Evolutionary conservation across 1,140 invertebrate genomes (phyloP).

Genomic region (Psix sp.): DNA sequence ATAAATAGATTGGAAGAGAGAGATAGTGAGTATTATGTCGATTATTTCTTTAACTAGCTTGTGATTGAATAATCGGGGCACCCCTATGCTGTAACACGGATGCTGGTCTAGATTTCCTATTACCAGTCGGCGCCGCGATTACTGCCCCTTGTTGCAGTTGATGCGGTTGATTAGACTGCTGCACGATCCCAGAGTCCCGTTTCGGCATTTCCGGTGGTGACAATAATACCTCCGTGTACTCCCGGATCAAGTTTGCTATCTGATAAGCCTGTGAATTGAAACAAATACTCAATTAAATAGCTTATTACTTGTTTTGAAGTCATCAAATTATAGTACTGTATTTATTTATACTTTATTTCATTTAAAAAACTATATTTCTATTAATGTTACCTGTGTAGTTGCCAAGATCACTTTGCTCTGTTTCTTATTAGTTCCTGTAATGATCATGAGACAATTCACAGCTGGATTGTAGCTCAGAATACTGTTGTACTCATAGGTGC

Average conservation of each 20-base stretch:
- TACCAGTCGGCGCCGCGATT: conserved; percentile 57
- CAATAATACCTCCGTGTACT: conserved; percentile 90
- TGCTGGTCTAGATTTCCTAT: conserved; percentile 74
- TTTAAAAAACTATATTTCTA: neutral
- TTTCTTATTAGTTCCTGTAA: conserved; percentile 90
- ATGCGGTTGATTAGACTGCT: conserved; percentile 68
- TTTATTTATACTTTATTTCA: too few species aligned
- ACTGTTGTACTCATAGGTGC: conserved; percentile 91
- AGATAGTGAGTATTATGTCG: conserved; percentile 21
- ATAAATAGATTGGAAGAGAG: conserved; percentile 64
- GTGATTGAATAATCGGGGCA: conserved; percentile 77
- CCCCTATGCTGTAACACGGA: conserved; percentile 79
- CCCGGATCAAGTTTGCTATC: conserved; percentile 94
- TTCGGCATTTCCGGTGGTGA: conserved; percentile 71
- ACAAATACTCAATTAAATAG: conserved; percentile 9
- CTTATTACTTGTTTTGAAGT: too few species aligned
- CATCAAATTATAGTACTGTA: too few species aligned
- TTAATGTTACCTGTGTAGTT: conserved; percentile 84
- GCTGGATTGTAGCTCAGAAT: conserved; percentile 93
- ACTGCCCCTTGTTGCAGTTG: conserved; percentile 61
- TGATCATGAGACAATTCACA: conserved; percentile 92
- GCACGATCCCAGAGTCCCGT: conserved; percentile 67
- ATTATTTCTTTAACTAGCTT: conserved; percentile 73
- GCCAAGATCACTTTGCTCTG: conserved; percentile 94
- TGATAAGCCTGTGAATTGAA: conserved; percentile 86